Conservation (phyloP, 2,113 vertebrate genomes). For the Formicarius rufipectus region DNA sequence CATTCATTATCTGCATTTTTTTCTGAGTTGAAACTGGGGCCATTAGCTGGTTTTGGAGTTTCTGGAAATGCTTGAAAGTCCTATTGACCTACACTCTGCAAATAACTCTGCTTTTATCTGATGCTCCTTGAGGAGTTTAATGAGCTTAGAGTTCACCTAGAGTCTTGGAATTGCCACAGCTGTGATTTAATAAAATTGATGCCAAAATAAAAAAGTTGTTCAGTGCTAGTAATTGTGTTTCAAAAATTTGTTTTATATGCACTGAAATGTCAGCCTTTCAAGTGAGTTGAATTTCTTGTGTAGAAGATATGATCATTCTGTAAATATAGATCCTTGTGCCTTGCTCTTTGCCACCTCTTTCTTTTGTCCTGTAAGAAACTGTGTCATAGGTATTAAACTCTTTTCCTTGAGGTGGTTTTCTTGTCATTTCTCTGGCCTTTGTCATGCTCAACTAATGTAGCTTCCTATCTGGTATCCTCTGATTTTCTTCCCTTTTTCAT, state of each 20-base stretch:
- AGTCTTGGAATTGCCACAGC: background rate
- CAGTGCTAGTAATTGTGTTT: background rate
- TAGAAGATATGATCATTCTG: background rate
- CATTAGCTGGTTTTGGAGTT: background rate
- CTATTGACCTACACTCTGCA: background rate
- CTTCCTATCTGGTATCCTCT: accelerated
- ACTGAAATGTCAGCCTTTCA: background rate
- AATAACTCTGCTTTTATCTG: background rate
- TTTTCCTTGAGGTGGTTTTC: background rate
- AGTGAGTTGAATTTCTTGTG: background rate
- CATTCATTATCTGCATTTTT: background rate
- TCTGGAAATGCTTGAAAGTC: background rate
- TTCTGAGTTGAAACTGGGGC: background rate
- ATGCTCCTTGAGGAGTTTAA: background rate
- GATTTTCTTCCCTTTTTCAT: background rate
- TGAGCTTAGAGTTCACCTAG: background rate
- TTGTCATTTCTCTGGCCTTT: background rate
- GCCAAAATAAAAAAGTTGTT: background rate
- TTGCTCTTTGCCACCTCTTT: background rate
- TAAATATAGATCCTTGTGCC: background rate
- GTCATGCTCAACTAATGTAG: background rate
- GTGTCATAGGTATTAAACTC: background rate
- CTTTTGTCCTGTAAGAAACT: background rate
- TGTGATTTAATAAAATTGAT: background rate
- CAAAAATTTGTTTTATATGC: background rate